Conservation (phyloP, 2,113 vertebrate genomes). For the Xenopus tropicalis region DNA sequence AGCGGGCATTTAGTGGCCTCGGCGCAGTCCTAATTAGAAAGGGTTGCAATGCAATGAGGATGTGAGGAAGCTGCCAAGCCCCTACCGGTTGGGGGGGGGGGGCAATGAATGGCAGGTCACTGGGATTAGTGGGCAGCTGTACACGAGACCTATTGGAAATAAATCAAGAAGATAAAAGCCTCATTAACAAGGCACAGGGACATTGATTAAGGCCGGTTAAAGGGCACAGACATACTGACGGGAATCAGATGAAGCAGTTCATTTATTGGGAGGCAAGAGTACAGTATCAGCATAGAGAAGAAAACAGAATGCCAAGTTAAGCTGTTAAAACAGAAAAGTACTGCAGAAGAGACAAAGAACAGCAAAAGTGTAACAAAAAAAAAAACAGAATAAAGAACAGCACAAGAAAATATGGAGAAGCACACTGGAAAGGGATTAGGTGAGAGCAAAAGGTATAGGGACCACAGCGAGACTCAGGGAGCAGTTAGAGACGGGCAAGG, state of each 20-base stretch:
- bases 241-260: conserved; percentile 45
- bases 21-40: conserved; percentile 36
- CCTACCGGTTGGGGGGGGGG: conserved; percentile 18
- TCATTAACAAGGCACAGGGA: conserved; percentile 43
- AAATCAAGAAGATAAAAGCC: conserved; percentile 45
- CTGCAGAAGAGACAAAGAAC: background rate
- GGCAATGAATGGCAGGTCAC: conserved; percentile 38
- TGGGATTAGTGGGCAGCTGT: conserved; percentile 43
- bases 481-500: no score
- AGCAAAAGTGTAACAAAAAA: background rate
- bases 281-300: background rate
- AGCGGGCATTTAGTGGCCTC: conserved; percentile 21
- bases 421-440: no score
- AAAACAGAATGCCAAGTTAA: background rate
- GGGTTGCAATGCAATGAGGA: conserved; percentile 17
- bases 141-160: conserved; percentile 45
- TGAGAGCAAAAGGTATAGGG: no score
- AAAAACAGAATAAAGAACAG: no score
- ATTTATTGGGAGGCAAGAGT: conserved; percentile 23
- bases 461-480: no score
- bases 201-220: conserved; percentile 43
- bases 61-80: conserved; percentile 35
- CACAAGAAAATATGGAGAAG: no score
- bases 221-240: conserved; percentile 40
- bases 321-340: background rate